These are phyloP conservation scores for Himalopsyche kuldschensis DNA, from an alignment of 2,888 invertebrate species.

Conservation along the genomic window DNA sequence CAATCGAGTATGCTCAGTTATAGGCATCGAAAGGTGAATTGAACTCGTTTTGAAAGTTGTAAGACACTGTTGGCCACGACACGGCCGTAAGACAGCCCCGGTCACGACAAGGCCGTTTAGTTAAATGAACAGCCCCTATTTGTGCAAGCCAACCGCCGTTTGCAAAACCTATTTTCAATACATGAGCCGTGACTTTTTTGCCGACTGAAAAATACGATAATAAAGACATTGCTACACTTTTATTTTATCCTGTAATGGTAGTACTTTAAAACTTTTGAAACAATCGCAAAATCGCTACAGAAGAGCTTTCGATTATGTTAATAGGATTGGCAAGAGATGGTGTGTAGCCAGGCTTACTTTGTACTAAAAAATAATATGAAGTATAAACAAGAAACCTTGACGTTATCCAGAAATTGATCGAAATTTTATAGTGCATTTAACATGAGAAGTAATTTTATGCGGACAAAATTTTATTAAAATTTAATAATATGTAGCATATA, in stretches of 20 bases:
- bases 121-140: not conserved
- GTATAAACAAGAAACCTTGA: too few species aligned
- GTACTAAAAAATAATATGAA: not conserved
- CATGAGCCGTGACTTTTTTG: not conserved
- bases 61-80: not conserved
- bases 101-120: not conserved
- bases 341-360: not conserved
- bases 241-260: not conserved
- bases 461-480: too few species aligned
- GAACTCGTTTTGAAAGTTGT: not conserved
- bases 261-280: not conserved
- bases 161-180: not conserved
- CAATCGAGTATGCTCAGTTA: not conserved
- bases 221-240: not conserved
- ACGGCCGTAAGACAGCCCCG: not conserved
- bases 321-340: not conserved
- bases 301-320: not conserved
- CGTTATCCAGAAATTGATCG: too few species aligned
- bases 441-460: too few species aligned
- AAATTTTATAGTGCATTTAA: too few species aligned
- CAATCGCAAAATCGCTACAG: not conserved
- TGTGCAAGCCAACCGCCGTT: not conserved
- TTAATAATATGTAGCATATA: too few species aligned
- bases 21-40: not conserved
- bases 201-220: not conserved